Conservation (phyloP, 2,113 vertebrate genomes). For the Himantopus leucocephalus region DNA sequence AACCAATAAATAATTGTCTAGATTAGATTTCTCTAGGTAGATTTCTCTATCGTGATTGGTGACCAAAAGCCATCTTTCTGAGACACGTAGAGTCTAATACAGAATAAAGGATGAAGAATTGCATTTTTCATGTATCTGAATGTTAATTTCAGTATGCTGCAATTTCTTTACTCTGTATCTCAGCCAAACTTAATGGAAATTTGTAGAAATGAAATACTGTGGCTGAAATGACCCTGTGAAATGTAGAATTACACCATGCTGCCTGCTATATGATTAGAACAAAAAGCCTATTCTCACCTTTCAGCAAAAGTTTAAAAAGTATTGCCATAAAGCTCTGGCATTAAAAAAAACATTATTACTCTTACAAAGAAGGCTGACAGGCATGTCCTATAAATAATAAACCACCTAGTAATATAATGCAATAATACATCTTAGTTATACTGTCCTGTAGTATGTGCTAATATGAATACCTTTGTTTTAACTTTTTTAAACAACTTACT, state of each 20-base stretch:
- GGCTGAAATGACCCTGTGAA: background rate
- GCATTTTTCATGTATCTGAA: background rate
- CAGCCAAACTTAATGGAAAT: background rate
- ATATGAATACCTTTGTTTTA: background rate
- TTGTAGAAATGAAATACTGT: background rate
- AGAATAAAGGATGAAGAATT: background rate
- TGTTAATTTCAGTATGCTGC: background rate
- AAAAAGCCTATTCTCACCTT: background rate
- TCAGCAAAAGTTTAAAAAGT: background rate
- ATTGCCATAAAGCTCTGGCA: background rate
- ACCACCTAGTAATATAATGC: background rate
- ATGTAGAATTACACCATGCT: background rate
- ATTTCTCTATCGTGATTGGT: background rate
- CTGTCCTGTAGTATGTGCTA: background rate
- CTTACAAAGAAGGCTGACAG: background rate
- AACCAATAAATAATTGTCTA: background rate
- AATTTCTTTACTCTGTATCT: background rate
- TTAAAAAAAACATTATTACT: background rate
- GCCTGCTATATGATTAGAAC: background rate
- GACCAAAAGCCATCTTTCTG: background rate
- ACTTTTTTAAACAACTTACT: background rate
- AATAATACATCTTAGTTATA: background rate
- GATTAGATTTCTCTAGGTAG: background rate
- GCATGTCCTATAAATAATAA: background rate
- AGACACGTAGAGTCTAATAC: background rate